These are phyloP conservation scores for Smutsia gigantea DNA, from an alignment of 2,797 vertebrate species.

Conservation along the genomic window DNA sequence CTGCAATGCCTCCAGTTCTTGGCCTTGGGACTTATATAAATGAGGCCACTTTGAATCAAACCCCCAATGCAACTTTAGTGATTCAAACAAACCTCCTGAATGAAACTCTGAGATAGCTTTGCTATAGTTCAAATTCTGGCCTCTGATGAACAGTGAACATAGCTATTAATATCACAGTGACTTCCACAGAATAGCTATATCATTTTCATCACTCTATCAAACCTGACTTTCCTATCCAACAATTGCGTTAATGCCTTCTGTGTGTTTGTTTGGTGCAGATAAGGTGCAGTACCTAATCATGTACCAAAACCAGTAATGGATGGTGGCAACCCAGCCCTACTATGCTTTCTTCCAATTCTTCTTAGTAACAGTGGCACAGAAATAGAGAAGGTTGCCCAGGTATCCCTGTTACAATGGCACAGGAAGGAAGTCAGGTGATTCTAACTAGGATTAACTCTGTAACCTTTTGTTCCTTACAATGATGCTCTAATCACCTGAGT, in stretches of 20 bases:
- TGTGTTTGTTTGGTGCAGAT: neutral
- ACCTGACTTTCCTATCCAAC: neutral
- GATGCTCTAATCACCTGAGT: neutral
- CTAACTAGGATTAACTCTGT: neutral
- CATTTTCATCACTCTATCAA: neutral
- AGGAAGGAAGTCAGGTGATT: neutral
- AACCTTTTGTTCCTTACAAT: neutral
- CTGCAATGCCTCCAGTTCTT: neutral
- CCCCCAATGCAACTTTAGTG: neutral
- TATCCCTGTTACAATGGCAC: neutral
- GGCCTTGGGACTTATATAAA: conserved; percentile 38
- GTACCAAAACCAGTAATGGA: neutral
- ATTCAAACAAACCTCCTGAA: conserved; percentile 54
- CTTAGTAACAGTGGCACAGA: neutral
- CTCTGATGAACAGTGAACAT: conserved; percentile 49
- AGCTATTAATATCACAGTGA: conserved; percentile 44
- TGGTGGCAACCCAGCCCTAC: neutral
- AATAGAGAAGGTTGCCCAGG: neutral
- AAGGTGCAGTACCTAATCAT: neutral
- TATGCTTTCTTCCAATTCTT: neutral
- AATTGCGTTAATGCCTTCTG: no score
- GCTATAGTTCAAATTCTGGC: neutral
- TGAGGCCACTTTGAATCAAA: conserved; percentile 63
- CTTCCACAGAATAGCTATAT: neutral
- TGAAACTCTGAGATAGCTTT: conserved; percentile 34